Evolutionary conservation across 64 coral and sea anemone genomes (phyloP).

Genomic region (Pocillopora damicornis): DNA sequence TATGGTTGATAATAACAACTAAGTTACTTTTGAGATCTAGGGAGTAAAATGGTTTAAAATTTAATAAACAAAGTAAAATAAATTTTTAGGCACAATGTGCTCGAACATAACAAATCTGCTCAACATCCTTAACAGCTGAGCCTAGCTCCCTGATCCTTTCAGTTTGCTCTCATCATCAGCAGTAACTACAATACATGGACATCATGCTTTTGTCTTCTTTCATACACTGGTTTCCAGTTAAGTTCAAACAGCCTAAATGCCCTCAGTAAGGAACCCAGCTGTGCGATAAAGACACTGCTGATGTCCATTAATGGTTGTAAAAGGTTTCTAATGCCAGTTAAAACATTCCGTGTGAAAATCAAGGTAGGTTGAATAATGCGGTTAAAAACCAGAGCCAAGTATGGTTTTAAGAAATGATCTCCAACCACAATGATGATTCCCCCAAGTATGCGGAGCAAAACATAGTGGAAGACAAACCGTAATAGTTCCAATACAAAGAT

Average conservation of each 20-base stretch:
- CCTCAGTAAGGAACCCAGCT: conserved; percentile 48
- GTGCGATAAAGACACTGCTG: conserved; percentile 31
- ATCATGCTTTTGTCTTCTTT: conserved; percentile 33
- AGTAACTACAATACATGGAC: conserved; percentile 17
- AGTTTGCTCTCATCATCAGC: no score
- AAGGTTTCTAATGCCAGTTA: conserved; percentile 64
- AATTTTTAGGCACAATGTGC: no score
- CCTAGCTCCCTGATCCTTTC: no score
- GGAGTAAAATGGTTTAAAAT: no score
- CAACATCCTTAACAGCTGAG: no score
- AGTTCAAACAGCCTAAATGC: conserved; percentile 82
- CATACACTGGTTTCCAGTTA: conserved; percentile 64
- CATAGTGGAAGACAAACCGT: conserved; percentile 55
- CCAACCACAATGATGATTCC: conserved; percentile 65
- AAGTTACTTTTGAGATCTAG: no score
- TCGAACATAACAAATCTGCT: no score
- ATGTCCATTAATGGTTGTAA: conserved; percentile 76
- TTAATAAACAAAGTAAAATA: no score
- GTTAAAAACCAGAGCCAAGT: conserved; percentile 59
- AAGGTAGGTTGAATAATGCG: conserved; percentile 67
- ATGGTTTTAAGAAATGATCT: conserved; percentile 72
- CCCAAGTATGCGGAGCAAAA: conserved; percentile 48
- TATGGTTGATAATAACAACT: no score
- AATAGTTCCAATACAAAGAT: conserved; percentile 69
- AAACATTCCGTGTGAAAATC: conserved; percentile 70